Evolutionary conservation across 2,113 vertebrate species (phyloP).

Genomic region (Ibidorhyncha struthersii): DNA sequence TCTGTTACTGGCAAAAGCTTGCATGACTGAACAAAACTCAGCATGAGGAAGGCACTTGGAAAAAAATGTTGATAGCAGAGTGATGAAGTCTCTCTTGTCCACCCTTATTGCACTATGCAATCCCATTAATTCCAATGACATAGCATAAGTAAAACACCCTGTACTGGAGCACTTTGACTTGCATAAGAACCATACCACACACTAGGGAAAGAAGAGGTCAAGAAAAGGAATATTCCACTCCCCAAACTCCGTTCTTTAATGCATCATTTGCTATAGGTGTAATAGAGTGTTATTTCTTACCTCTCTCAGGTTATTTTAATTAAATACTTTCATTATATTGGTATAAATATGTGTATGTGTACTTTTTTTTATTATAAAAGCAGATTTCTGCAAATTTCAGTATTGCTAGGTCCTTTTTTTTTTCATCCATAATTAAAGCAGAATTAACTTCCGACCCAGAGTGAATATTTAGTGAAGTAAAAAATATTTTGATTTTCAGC

Average conservation of each 20-base stretch:
- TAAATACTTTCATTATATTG: neutral
- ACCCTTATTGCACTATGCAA: neutral
- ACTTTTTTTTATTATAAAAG: neutral
- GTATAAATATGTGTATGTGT: neutral
- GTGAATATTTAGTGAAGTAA: neutral
- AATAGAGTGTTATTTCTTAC: neutral
- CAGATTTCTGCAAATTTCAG: neutral
- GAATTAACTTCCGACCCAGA: neutral
- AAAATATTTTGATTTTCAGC: neutral
- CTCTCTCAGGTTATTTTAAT: neutral
- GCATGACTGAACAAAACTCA: neutral
- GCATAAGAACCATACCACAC: neutral
- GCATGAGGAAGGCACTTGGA: neutral
- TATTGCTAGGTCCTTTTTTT: neutral
- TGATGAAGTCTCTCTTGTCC: neutral
- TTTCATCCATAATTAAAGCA: neutral
- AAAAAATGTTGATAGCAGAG: neutral
- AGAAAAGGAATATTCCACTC: neutral
- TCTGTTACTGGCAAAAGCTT: neutral
- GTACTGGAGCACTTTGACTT: neutral
- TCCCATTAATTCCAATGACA: neutral
- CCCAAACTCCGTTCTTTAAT: neutral
- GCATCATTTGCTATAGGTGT: accelerated
- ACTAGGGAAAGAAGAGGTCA: neutral
- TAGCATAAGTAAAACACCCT: neutral